phyloP scores from a whole-genome alignment of 1,140 invertebrate genomes.

The Scylla paramamosain region DNA sequence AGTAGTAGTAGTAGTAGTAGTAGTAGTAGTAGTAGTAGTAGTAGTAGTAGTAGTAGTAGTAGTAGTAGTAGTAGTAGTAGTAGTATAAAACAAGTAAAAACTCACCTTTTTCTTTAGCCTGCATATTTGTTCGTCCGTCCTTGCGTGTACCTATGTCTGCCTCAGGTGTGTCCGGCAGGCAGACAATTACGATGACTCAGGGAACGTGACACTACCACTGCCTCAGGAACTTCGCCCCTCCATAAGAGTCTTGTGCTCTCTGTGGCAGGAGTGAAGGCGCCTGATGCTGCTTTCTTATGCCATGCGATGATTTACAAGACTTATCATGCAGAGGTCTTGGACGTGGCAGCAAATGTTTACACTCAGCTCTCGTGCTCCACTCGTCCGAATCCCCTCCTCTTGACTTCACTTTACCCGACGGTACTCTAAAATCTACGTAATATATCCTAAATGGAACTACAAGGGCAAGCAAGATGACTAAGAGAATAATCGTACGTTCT shows the following conservation, averaged over 20 bases:
- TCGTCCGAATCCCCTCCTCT: too few species aligned
- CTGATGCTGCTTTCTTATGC: too few species aligned
- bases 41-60: not conserved
- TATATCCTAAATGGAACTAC: too few species aligned
- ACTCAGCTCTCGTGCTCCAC: not conserved
- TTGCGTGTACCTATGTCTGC: not conserved
- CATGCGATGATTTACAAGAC: not conserved
- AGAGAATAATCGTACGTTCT: too few species aligned
- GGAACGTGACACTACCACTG: not conserved
- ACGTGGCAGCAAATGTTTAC: not conserved
- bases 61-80: not conserved
- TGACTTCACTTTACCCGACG: too few species aligned
- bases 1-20: not conserved
- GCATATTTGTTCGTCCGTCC: not conserved
- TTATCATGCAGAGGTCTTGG: not conserved
- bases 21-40: not conserved
- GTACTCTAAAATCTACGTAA: too few species aligned
- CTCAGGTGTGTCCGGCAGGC: not conserved
- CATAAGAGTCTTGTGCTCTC: too few species aligned
- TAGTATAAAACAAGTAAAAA: too few species aligned
- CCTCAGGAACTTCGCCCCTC: not conserved
- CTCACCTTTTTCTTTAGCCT: not conserved
- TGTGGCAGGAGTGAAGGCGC: too few species aligned
- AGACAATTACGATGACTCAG: not conserved
- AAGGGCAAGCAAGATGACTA: too few species aligned